Conservation (phyloP, 2,888 invertebrate genomes). For the Drosophila merina region DNA sequence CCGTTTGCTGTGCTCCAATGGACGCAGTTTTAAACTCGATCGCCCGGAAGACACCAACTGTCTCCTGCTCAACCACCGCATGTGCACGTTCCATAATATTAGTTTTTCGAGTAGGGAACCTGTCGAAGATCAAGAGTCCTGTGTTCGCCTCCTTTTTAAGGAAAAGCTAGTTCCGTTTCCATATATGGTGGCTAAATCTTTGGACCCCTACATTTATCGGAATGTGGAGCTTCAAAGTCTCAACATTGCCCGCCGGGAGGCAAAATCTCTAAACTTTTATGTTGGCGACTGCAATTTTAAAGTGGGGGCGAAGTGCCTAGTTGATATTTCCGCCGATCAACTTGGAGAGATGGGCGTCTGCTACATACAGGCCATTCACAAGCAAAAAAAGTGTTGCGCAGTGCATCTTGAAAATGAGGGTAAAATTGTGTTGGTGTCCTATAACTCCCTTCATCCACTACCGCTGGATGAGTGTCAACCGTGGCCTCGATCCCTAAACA, state of each 20-base stretch:
- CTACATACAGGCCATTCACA: conserved; percentile 91
- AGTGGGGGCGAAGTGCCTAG: conserved; percentile 89
- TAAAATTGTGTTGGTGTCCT: conserved; percentile 84
- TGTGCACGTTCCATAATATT: conserved; percentile 78
- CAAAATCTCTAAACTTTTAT: conserved; percentile 72
- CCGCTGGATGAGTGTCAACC: conserved; percentile 87
- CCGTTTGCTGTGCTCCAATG: conserved; percentile 81
- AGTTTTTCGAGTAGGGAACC: not conserved
- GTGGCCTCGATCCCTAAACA: conserved; percentile 87
- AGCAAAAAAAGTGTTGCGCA: conserved; percentile 87
- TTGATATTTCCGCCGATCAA: conserved; percentile 84
- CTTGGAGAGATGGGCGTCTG: conserved; percentile 86
- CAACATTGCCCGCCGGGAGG: conserved; percentile 90
- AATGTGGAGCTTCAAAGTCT: conserved; percentile 96
- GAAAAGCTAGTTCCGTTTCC: conserved; percentile 88
- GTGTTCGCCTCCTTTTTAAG: conserved; percentile 77
- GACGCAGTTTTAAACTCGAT: conserved; percentile 84
- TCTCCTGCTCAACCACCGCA: conserved; percentile 74
- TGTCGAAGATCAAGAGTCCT: conserved; percentile 59
- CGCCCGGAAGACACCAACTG: conserved; percentile 74
- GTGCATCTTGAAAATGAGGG: conserved; percentile 88
- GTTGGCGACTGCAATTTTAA: conserved; percentile 75
- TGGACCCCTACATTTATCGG: conserved; percentile 93
- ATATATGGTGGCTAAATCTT: conserved; percentile 94
- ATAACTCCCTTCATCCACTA: conserved; percentile 87